Percentiles rank a stretch among this genome's conserved stretches.
Evolutionary conservation across 30 jellyfish, hydroid and myxozoan species (phyloP).

Genomic region (Nemopilema nomurai): DNA sequence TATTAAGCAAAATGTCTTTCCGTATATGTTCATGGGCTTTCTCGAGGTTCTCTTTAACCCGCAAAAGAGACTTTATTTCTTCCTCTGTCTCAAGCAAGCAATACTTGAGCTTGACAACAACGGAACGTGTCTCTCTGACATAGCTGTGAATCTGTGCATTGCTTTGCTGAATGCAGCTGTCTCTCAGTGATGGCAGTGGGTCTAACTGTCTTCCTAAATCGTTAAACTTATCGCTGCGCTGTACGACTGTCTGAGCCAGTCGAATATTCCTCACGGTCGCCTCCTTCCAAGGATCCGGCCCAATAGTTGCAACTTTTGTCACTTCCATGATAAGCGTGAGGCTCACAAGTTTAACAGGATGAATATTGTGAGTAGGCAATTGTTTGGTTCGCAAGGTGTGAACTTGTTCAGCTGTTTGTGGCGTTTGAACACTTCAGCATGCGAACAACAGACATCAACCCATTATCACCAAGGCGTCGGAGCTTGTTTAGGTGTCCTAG

Average conservation of each 20-base stretch:
- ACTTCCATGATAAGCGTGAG: conserved; percentile 36
- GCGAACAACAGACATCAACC: conserved; percentile 3
- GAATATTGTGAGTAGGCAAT: neutral
- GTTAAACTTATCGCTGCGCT: conserved; percentile 90
- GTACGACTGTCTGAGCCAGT: conserved; percentile 84
- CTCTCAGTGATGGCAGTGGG: conserved; percentile 90
- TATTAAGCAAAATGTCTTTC: conserved; percentile 74
- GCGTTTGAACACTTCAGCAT: conserved; percentile 16
- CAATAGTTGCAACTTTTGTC: conserved; percentile 80
- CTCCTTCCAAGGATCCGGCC: conserved; percentile 87
- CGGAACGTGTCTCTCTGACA: conserved; percentile 75
- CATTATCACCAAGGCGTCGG: conserved; percentile 43
- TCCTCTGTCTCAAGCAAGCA: conserved; percentile 87
- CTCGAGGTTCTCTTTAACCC: conserved; percentile 84
- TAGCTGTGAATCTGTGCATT: conserved; percentile 81
- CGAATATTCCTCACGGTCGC: conserved; percentile 73
- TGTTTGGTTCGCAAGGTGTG: conserved; percentile 12
- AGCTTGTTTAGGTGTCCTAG: conserved; percentile 21
- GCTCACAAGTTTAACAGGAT: neutral
- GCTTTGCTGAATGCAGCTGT: conserved; percentile 81
- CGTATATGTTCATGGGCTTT: conserved; percentile 84
- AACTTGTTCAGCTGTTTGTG: neutral
- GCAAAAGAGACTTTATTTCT: conserved; percentile 73
- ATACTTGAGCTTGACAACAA: conserved; percentile 72
- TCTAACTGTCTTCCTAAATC: conserved; percentile 87